A percentile compares a stretch with the other conserved stretches of the same genome.
These are phyloP conservation scores for Montipora capitata DNA, from an alignment of 92 coral and sea anemone species.

Conservation along the genomic window DNA sequence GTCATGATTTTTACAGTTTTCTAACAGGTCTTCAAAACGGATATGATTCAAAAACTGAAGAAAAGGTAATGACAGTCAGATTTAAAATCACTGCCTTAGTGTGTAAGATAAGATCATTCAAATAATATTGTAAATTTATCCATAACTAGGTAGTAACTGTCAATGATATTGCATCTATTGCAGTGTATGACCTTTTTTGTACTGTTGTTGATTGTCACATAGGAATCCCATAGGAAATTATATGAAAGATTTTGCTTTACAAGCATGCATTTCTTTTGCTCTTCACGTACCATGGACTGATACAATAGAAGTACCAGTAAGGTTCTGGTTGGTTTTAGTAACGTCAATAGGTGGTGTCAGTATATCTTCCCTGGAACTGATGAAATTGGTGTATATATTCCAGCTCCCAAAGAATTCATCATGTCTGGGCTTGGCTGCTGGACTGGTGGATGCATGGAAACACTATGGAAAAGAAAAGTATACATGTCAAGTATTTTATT, in stretches of 20 bases:
- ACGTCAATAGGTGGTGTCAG: too few relatives aligned
- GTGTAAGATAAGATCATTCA: too few relatives aligned
- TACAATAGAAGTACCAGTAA: too few relatives aligned
- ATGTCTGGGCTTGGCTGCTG: conserved; percentile 84
- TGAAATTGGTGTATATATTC: neutral
- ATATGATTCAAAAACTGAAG: conserved; percentile 13
- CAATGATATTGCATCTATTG: too few relatives aligned
- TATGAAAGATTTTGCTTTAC: neutral
- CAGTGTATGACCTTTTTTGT: neutral
- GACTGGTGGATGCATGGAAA: conserved; percentile 92
- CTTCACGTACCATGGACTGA: too few relatives aligned
- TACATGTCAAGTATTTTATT: neutral
- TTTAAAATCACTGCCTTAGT: too few relatives aligned
- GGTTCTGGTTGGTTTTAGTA: too few relatives aligned
- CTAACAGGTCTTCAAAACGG: conserved; percentile 63
- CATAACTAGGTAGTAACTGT: too few relatives aligned
- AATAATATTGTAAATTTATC: too few relatives aligned
- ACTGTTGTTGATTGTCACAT: neutral
- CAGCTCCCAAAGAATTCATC: conserved; percentile 91
- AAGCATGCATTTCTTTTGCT: too few relatives aligned
- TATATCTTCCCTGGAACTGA: neutral
- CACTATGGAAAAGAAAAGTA: conserved; percentile 89
- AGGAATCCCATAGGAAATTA: too few relatives aligned
- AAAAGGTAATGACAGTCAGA: conserved; percentile 7
- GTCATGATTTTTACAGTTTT: conserved; percentile 58